phyloP scores from a whole-genome alignment of 2,797 vertebrate species.

The Spheniscus humboldti region DNA sequence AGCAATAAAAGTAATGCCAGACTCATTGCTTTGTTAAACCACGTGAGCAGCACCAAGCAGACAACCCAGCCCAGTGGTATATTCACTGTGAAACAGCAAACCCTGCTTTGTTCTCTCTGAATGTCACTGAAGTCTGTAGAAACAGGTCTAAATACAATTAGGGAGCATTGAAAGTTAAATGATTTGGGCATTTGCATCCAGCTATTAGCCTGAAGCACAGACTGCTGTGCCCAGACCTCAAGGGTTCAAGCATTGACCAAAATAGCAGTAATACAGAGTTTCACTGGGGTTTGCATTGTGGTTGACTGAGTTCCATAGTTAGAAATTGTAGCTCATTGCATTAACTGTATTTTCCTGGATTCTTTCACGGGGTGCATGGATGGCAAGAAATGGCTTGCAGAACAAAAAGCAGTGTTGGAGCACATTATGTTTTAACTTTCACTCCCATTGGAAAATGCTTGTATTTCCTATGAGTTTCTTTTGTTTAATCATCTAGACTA shows the following conservation, averaged over 20 bases:
- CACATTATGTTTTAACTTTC: background rate
- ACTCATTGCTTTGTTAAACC: background rate
- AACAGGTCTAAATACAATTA: background rate
- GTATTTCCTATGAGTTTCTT: background rate
- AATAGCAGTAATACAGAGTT: background rate
- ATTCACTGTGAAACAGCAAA: background rate
- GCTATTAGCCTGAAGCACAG: background rate
- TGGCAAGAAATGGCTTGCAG: background rate
- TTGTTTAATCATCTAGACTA: background rate
- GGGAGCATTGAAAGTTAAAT: background rate
- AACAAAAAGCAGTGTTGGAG: background rate
- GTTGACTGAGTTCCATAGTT: background rate
- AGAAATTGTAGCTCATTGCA: background rate
- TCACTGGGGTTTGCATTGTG: background rate
- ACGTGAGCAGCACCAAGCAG: background rate
- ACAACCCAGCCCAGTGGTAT: background rate
- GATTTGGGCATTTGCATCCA: background rate
- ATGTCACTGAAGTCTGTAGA: background rate
- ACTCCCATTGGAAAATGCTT: background rate
- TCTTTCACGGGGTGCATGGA: background rate
- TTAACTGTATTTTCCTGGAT: background rate
- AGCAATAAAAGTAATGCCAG: background rate
- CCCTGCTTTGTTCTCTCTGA: background rate
- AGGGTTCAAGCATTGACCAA: background rate
- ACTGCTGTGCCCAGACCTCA: background rate